Evolutionary conservation across 2,888 invertebrate genomes (phyloP).

Genomic region (Brachyopa scutellaris): DNA sequence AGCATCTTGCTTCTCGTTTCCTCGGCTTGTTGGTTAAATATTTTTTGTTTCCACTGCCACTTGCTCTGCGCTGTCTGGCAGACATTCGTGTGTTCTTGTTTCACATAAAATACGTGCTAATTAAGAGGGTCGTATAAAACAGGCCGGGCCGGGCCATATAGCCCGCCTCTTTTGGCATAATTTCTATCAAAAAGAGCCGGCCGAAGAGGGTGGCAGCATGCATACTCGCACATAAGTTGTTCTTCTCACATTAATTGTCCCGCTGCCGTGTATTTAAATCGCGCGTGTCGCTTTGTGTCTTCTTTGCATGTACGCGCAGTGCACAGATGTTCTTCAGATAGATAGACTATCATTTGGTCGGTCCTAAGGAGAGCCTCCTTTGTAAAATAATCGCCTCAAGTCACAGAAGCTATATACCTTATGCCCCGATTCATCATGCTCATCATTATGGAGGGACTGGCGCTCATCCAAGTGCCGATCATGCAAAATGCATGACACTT

Average conservation of each 20-base stretch:
- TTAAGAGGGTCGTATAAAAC: conserved; percentile 59
- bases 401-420: conserved; percentile 61
- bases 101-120: conserved; percentile 64
- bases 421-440: conserved; percentile 66
- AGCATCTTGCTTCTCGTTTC: conserved; percentile 27
- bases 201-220: neutral
- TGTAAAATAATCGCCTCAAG: conserved; percentile 51
- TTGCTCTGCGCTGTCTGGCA: conserved; percentile 17
- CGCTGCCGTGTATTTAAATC: conserved; percentile 53
- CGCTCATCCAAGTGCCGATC: conserved; percentile 63
- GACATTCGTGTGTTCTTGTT: conserved; percentile 34
- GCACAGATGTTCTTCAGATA: conserved; percentile 6
- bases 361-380: conserved; percentile 19
- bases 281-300: conserved; percentile 53
- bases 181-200: conserved; percentile 49
- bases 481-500: conserved; percentile 42
- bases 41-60: conserved; percentile 6
- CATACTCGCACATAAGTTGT: neutral
- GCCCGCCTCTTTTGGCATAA: conserved; percentile 39
- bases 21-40: neutral
- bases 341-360: neutral
- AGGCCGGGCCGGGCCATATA: neutral
- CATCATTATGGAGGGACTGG: conserved; percentile 46
- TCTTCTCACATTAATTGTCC: conserved; percentile 37
- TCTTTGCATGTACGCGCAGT: neutral